Base-by-base conservation (phyloP, 1,140 invertebrate genomes). In the Diabrotica undecimpunctata region DNA sequence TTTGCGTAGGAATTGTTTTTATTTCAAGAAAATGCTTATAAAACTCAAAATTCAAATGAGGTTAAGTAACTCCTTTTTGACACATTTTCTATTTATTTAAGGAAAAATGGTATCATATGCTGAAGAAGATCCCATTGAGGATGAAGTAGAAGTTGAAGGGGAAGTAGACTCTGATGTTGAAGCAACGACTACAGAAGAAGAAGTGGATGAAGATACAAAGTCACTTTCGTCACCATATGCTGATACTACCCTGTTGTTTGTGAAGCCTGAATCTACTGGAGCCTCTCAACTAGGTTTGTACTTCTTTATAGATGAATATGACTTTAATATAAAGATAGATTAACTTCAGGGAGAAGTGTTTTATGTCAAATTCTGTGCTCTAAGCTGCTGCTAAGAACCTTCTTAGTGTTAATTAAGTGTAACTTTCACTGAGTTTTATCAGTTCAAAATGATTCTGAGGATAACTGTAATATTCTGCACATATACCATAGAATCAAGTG, bases 191-290 rank as follows among this genome's bases (percentile, higher is more conserved):
- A 84, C 85, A 50, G 85, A 88, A 70, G 86, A 84, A 55, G 87
- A 88, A 66, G 87, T 88, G 67, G 81, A 84, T 2, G 88, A 89
- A 64, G 92, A 93, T 58, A 83, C 86, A n/a, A 83, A 83, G 67
- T 85, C 82, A 62, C 85, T 84, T 70, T 89, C 93, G n/a, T 96
- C 95, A 0, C 89, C 92, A 39, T 91, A 98, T 86, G 92, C 93
- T 46, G 94, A 97, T 73, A 94, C 95, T 0, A 90, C 88, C 14
- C 88, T 98, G 73, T 81, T 98, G 51, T 99, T 99, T 77, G 95
- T 91, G 5, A 94, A 93, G 79, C 96, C 96, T 46, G 74, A 86
- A 38, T 75, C 81, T 41, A 82, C 81, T 69, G 81, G 82, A 69
- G 83, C 85, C 69, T 81, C 82, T 74, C 82, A 82, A 73, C 81